Base-by-base conservation (phyloP, 2,797 vertebrate genomes). In the Bradypodion ventrale region DNA sequence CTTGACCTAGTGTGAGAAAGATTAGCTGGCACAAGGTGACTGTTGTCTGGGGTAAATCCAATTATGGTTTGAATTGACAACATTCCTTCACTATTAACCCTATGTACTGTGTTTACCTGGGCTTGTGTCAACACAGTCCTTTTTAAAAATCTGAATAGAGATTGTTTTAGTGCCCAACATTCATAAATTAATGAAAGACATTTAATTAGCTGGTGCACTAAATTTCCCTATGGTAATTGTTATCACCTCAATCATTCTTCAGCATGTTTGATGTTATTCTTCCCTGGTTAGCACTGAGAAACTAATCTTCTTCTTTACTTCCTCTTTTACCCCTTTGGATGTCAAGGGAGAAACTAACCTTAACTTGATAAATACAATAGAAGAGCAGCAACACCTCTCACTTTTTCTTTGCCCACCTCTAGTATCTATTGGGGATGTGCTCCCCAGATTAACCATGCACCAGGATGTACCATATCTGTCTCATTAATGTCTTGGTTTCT, bases 281-380 rank as follows among this genome's bases (percentile, higher is more conserved):
- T 86, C 7, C 75, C 78, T 68, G 92, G 69, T 76, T 21, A 56
- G 87, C 27, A 87, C 40, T 62, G 79, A 49, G 73, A 69, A 81
- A 87, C 46, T 49, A 49, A 49, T 12, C 12, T 49, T 49, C n/a
- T n/a, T n/a, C n/a, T n/a, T n/a, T n/a, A n/a, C n/a, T n/a, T n/a
- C n/a, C n/a, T n/a, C n/a, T n/a, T n/a, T n/a, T n/a, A n/a, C n/a
- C n/a, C n/a, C n/a, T n/a, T n/a, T n/a, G n/a, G n/a, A n/a, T n/a
- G n/a, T n/a, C n/a, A n/a, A n/a, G n/a, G n/a, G 79, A 49, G 73
- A 69, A 81, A 87, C 46, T 49, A 49, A 49, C 46, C 46, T 49
- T 49, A n/a, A n/a, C n/a, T n/a, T n/a, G n/a, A n/a, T n/a, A n/a
- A n/a, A n/a, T n/a, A n/a, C n/a, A n/a, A n/a, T n/a, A n/a, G n/a